Evolutionary conservation across 2,113 vertebrate species (phyloP).

Genomic region (Platichthys flesus): DNA sequence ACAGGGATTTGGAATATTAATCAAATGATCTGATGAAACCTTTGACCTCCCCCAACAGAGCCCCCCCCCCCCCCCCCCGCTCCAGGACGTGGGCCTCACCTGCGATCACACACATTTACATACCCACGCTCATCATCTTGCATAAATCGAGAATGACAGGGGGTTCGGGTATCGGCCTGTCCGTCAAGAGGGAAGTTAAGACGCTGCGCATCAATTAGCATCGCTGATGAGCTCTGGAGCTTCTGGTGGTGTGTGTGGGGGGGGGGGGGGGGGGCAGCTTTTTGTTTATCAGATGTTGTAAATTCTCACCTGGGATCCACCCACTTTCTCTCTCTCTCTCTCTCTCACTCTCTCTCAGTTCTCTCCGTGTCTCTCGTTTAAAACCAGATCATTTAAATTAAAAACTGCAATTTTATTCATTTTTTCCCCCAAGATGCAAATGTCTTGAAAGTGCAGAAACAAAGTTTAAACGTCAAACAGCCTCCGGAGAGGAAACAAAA

Average conservation of each 20-base stretch:
- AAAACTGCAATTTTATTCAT: too few relatives aligned
- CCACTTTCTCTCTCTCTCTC: neutral
- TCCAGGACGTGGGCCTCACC: too few relatives aligned
- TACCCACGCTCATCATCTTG: constrained; percentile 34
- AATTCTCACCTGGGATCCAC: constrained; percentile 32
- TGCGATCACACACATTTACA: neutral
- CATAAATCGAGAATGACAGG: constrained; percentile 45
- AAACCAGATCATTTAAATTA: too few relatives aligned
- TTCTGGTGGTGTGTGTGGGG: constrained; percentile 9
- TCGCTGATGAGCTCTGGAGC: constrained; percentile 53
- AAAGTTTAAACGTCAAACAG: too few relatives aligned
- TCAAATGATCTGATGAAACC: neutral
- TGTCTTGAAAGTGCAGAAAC: too few relatives aligned
- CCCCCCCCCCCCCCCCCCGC: neutral
- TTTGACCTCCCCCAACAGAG: neutral
- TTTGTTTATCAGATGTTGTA: constrained; percentile 42
- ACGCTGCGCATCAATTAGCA: constrained; percentile 56
- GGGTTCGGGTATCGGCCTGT: constrained; percentile 14
- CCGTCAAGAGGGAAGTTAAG: constrained; percentile 46
- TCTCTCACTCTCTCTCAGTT: neutral
- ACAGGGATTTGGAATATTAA: too few relatives aligned
- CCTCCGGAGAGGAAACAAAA: too few relatives aligned
- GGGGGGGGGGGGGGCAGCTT: constrained; percentile 34
- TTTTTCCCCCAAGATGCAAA: too few relatives aligned
- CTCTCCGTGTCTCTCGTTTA: too few relatives aligned